A percentile compares a stretch with the other conserved stretches of the same genome.
These are phyloP conservation scores for Hanleya hanleyi DNA, from an alignment of 2,888 invertebrate genomes.

Conservation along the genomic window DNA sequence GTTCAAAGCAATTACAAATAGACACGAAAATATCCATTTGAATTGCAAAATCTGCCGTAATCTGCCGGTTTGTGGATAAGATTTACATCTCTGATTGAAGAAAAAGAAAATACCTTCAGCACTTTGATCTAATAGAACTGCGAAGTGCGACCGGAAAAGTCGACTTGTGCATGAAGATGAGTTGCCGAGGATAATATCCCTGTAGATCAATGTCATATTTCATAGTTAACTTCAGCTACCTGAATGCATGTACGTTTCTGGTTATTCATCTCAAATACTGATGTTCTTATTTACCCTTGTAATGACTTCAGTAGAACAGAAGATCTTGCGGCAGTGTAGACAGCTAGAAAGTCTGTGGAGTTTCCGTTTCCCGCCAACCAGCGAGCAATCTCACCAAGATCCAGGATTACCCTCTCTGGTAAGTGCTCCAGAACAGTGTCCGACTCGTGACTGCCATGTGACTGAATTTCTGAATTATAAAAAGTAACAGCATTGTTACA, in stretches of 20 bases:
- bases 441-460: background rate
- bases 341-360: conserved; percentile 83
- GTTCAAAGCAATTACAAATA: too few species aligned
- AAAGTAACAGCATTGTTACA: background rate
- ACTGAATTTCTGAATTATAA: background rate
- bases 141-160: too few species aligned
- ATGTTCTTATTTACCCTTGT: conserved; percentile 78
- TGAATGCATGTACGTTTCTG: background rate
- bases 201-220: background rate
- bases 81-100: too few species aligned
- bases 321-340: conserved; percentile 84
- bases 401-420: conserved; percentile 80
- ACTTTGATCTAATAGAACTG: too few species aligned
- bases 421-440: conserved; percentile 78
- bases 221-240: background rate
- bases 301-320: conserved; percentile 85
- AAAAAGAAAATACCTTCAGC: too few species aligned
- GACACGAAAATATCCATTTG: too few species aligned
- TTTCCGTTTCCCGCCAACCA: conserved; percentile 88
- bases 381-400: conserved; percentile 85
- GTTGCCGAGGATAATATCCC: background rate
- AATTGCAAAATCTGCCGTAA: too few species aligned
- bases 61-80: too few species aligned
- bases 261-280: background rate
- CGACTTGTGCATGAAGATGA: too few species aligned